Percentiles rank a stretch among this genome's conserved stretches.
phyloP scores from a whole-genome alignment of 2,797 vertebrate genomes.

The Yasuhikotakia modesta region DNA sequence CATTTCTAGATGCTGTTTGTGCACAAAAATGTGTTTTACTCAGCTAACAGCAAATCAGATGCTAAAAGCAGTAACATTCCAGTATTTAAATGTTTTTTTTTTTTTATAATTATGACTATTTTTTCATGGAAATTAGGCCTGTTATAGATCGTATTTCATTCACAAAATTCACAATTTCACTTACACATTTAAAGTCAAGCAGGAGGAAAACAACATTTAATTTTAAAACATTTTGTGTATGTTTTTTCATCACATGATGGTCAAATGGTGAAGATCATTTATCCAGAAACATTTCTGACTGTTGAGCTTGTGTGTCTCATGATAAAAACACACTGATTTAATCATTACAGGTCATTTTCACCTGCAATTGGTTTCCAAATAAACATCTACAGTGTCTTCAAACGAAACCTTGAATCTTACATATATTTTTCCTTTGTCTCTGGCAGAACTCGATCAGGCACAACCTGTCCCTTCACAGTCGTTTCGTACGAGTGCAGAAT shows the following conservation, averaged over 20 bases:
- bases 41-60: neutral
- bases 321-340: neutral
- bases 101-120: no score
- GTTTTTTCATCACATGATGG: neutral
- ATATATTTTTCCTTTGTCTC: conserved; percentile 1
- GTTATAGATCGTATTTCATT: no score
- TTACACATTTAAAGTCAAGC: no score
- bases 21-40: neutral
- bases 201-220: no score
- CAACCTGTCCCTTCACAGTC: conserved; percentile 96
- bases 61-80: neutral
- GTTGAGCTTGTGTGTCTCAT: neutral
- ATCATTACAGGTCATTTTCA: conserved; percentile 7
- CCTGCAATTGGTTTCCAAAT: neutral
- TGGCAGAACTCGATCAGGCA: conserved; percentile 96
- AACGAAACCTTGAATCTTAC: neutral
- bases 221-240: neutral
- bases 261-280: neutral
- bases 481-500: conserved; percentile 95
- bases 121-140: no score
- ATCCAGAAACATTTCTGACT: neutral
- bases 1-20: neutral
- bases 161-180: no score
- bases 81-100: neutral
- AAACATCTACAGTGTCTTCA: neutral